Evolutionary conservation across 2,888 invertebrate genomes (phyloP), one percentile per base, ranked within the genome.

Genomic region (Suillia variegata): DNA sequence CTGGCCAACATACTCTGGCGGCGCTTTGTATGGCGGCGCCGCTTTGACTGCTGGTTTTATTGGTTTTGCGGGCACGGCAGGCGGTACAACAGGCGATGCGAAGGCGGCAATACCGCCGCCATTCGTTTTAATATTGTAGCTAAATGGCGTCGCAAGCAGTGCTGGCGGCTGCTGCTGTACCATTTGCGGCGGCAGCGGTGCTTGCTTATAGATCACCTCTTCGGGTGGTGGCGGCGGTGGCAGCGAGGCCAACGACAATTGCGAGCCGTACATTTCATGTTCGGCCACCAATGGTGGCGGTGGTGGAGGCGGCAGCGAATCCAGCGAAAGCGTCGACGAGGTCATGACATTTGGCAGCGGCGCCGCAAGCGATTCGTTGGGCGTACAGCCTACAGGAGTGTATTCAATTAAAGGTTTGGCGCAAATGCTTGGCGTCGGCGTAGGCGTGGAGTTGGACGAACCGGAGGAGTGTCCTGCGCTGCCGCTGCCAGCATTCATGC

Each of bases 221-320:
- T 77, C 80, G 13, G 80, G 80, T 5, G 80, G 81, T 1, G 92
- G 92, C 1, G 91, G 91, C 8, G 91, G 92, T 6, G 92, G 92
- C 38, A 92, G 80, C 47, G 90, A 91, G 69, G 85, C 86, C 61
- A 89, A 75, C 50, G 88, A 88, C 26, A 91, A 80, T 72, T 89
- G 89, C 5, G 92, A 91, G 3, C 90, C 91, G 12, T 87, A 79
- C 6, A 82, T 75, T 62, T 77, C 77, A 20, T 76, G 75, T 3
- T 75, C 76, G 51, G 80, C 79, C 49, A 70, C 64, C 62, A 71
- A 70, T 4, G 74, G 75, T 21, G 70, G 67, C 24, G 88, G 88
- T 34, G 89, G 89, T 42, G 89, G 89, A 50, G 92, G 92, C 0
- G 91, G 92, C 61, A 92, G 80, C n/a, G 91, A 92, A 69, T 93